Evolutionary conservation across 2,888 invertebrate species (phyloP).

Genomic region (Plemyria rubiginata): DNA sequence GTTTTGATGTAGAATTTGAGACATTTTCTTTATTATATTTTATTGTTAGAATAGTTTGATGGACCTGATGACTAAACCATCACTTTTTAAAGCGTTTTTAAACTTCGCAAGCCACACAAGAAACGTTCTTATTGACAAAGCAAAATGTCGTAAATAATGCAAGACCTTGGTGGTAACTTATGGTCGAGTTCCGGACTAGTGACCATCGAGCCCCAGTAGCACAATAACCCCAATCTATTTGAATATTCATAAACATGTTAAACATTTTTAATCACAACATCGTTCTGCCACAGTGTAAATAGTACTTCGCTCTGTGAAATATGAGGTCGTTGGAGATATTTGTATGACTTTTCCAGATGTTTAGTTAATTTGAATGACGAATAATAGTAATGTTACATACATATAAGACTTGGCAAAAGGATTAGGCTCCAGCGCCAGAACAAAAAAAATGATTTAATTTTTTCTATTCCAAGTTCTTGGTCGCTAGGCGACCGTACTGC

Average conservation of each 20-base stretch:
- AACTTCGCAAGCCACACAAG: no score
- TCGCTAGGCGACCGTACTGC: no score
- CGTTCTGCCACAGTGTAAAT: conserved; percentile 9
- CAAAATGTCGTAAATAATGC: background rate
- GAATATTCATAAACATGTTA: conserved; percentile 22
- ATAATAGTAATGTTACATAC: no score
- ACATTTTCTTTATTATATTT: no score
- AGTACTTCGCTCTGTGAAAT: background rate
- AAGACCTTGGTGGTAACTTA: conserved; percentile 17
- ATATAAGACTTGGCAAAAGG: no score
- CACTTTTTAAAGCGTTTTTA: no score
- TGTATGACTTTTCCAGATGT: background rate
- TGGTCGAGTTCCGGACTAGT: conserved; percentile 22
- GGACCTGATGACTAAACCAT: no score
- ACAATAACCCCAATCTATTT: conserved; percentile 29
- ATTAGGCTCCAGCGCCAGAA: no score
- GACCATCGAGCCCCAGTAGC: conserved; percentile 24
- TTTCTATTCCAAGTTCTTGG: no score
- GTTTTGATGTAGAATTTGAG: no score
- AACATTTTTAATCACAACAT: conserved; percentile 21
- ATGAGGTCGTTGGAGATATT: conserved; percentile 9
- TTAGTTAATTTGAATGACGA: background rate
- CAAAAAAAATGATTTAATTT: no score
- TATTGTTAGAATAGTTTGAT: no score
- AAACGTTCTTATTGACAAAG: background rate